Base-by-base conservation (phyloP, 2,113 vertebrate species). In the Nematolebias whitei region DNA sequence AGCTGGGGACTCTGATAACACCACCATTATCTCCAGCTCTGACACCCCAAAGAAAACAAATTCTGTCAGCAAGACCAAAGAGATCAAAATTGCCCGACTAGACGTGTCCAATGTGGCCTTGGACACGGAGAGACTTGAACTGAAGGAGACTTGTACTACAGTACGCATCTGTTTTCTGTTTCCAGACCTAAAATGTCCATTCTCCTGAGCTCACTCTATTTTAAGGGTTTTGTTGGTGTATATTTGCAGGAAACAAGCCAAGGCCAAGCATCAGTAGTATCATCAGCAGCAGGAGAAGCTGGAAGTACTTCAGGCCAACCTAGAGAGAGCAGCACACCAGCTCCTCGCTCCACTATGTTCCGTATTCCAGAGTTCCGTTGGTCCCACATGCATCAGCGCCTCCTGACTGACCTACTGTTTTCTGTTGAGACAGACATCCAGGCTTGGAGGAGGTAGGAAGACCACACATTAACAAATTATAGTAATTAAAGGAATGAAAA, bases 351-450 rank as follows among this genome's bases (percentile, higher is more conserved):
- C 3, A 86, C 96, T 26, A 90, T 95, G 92, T 99, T 99, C 86
- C 96, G 95, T 18, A 97, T 99, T 85, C 98, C 98, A 18, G 97
- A 99, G 74, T 99, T 98, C 83, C 93, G 69, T 68, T 99, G 98
- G 98, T 99, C 98, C 8, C 90, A 92, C 57, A 97, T 98, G 96
- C 98, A 99, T 74, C 98, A 98, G 32, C 95, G 97, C 63, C 93
- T 99, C 85, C 95, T 99, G 57, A 97, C 95, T 7, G 98, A 99
- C 89, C 85, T 99, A 16, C 93, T 99, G 1, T 99, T 99, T 88
- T 96, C 98, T 23, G 95, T 99, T 29, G 98, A 99, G 88, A 98
- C 98, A 10, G 98, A 99, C 40, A 92, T 99, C 76, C 98, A 99
- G 80, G 97, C 98, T 95, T 99, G 98, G 98, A 95, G 96, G 90